Base-by-base conservation (phyloP, 1,140 invertebrate genomes). In the Ephestia elutella region DNA sequence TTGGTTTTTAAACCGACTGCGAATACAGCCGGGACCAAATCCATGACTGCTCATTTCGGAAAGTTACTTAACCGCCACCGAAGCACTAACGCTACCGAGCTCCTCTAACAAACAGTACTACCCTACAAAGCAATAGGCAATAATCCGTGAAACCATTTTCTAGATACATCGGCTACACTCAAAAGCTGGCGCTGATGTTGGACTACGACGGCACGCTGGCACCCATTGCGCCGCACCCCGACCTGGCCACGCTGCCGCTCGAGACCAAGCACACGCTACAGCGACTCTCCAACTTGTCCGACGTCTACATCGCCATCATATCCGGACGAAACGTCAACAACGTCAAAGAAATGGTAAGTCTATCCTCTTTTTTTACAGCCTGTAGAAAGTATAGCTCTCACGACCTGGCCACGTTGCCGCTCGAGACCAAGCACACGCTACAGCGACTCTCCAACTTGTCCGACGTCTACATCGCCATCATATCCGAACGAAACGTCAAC, bases 171-270 rank as follows among this genome's bases (percentile, higher is more conserved):
- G 95, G 95, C 57, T 93, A 95, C 62, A 93, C 94, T 20, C 93
- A 96, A 69, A 96, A 96, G 82, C 80, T 97, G 66, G 95, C 95
- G 0, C 86, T 97, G 2, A 86, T 97, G 1, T 82, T 97, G 63
- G 96, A 97, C 87, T 97, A 97, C 78, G 96, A 97, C 74, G 96
- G 96, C 17, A 97, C 96, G 0, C 79, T 97, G 60, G 95, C 96
- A 0, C 95, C 96, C 0, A 95, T 97, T 67, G 95, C 95, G 0
- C 94, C 95, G 0, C 96, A 97, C 89, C 96, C 96, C 0, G 95
- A 97, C 86, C 86, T 97, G 32, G 96, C 96, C 20, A 93, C 93
- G 5, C 88, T 97, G 19, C 96, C 96, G 0, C 80, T 92, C 5
- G 96, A 97, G 84, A 96, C 96, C 2, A 96, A 95, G 71, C 93